Conservation (phyloP, 1,140 invertebrate species). For the Hypothenemus hampei region DNA sequence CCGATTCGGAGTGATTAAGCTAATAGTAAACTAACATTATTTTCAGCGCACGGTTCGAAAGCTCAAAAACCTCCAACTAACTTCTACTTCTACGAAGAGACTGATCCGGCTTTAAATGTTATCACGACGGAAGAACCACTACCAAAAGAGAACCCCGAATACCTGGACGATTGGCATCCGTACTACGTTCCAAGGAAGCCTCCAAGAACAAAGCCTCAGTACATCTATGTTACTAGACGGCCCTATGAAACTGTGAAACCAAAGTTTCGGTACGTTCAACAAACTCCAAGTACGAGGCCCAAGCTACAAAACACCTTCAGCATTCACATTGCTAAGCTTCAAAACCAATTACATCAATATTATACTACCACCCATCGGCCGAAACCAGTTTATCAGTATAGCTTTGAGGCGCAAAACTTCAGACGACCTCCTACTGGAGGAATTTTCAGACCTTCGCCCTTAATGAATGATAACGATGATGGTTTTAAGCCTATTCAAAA, state of each 20-base stretch:
- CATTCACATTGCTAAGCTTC: slow-evolving; percentile 44
- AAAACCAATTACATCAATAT: slow-evolving; percentile 41
- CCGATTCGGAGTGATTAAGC: too few relatives aligned
- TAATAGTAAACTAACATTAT: background rate
- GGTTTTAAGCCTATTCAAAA: slow-evolving; percentile 59
- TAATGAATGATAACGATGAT: slow-evolving; percentile 49
- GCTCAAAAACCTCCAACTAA: slow-evolving; percentile 49
- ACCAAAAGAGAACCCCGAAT: slow-evolving; percentile 45
- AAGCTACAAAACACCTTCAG: slow-evolving; percentile 33
- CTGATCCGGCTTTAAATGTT: slow-evolving; percentile 34
- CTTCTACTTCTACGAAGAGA: slow-evolving; percentile 53
- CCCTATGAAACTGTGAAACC: slow-evolving; percentile 41
- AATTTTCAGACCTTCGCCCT: slow-evolving; percentile 35
- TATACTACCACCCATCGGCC: slow-evolving; percentile 45
- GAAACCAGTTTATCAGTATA: slow-evolving; percentile 57
- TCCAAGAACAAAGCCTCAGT: slow-evolving; percentile 28
- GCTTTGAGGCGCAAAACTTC: slow-evolving; percentile 53
- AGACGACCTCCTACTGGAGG: slow-evolving; percentile 40
- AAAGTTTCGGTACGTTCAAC: slow-evolving; percentile 33
- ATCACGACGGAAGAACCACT: slow-evolving; percentile 43
- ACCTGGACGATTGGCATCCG: slow-evolving; percentile 42
- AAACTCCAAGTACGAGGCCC: slow-evolving; percentile 22
- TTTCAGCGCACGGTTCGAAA: background rate
- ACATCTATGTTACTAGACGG: slow-evolving; percentile 35
- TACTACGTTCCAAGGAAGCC: slow-evolving; percentile 23